phyloP scores from a whole-genome alignment of 2,888 invertebrate genomes.

The Heterodera filipjevi region DNA sequence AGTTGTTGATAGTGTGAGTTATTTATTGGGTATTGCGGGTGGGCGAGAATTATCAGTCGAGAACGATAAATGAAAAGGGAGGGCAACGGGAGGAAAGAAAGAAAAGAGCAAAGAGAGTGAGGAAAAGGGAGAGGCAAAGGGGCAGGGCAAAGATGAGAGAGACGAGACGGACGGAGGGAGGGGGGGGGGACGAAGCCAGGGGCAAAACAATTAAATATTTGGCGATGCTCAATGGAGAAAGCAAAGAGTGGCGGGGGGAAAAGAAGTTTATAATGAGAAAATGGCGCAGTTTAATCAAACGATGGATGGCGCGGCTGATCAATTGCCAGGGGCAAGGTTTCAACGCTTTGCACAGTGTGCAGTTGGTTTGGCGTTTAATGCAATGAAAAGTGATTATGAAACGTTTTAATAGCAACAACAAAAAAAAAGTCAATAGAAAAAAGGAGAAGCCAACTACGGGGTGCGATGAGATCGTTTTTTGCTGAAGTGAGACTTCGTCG shows the following conservation, averaged over 20 bases:
- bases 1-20: neutral
- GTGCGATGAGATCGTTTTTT: no score
- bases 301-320: neutral
- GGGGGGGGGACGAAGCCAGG: neutral
- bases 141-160: neutral
- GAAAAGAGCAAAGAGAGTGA: neutral
- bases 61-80: neutral
- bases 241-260: neutral
- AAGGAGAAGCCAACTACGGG: no score
- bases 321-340: neutral
- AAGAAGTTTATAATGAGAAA: neutral
- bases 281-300: neutral
- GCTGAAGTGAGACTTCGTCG: no score
- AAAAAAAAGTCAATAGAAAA: no score
- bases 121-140: neutral
- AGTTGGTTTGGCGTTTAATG: no score
- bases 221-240: neutral
- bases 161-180: neutral
- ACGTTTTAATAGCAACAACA: neutral
- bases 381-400: no score
- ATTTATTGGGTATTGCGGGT: neutral
- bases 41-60: neutral
- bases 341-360: neutral
- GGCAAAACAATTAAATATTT: constrained; percentile 4
- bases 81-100: neutral